Conservation (phyloP, 1,140 invertebrate genomes). For the Luehdorfia chinensis region DNA sequence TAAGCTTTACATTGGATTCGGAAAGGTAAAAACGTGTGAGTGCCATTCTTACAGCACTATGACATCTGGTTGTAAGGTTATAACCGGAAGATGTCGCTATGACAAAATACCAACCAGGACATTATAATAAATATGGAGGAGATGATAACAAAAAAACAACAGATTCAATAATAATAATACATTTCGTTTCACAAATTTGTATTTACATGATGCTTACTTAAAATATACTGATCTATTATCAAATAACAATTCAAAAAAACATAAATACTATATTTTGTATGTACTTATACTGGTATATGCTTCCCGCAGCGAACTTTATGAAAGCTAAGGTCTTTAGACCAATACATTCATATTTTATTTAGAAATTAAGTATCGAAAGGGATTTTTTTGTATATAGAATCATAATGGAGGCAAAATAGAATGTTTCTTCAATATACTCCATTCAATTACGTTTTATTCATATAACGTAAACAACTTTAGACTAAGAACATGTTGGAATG, state of each 20-base stretch:
- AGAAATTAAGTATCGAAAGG: constrained; percentile 22
- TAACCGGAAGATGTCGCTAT: too few relatives aligned
- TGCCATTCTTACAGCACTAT: too few relatives aligned
- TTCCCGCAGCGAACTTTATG: not conserved
- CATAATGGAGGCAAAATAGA: constrained; percentile 26
- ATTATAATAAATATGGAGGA: too few relatives aligned
- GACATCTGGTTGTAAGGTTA: too few relatives aligned
- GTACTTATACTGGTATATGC: constrained; percentile 55
- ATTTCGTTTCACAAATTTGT: constrained; percentile 69
- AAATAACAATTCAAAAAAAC: constrained; percentile 65
- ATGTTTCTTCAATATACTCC: constrained; percentile 9
- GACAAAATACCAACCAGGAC: too few relatives aligned
- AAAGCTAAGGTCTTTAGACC: constrained; percentile 16
- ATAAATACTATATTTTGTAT: constrained; percentile 54
- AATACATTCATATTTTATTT: constrained; percentile 24
- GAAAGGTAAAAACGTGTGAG: too few relatives aligned
- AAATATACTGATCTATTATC: constrained; percentile 54
- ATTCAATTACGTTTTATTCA: constrained; percentile 14
- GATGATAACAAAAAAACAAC: constrained; percentile 25
- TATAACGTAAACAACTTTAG: constrained; percentile 27
- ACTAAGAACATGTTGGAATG: constrained; percentile 37
- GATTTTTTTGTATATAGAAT: too few relatives aligned
- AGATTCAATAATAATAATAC: constrained; percentile 59
- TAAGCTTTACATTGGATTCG: too few relatives aligned
- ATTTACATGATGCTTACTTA: constrained; percentile 72